These are phyloP conservation scores for human (Homo sapiens) DNA, from an alignment of 2,113 vertebrate species.

Conservation along the genomic window GRCh38 chr5:164936001-164936500, in stretches of 20 bases:
- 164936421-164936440: background rate
- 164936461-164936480: background rate
- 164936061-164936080: background rate
- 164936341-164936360: background rate
- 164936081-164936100: background rate
- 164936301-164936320: background rate
- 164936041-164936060: background rate
- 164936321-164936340: background rate
- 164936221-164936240: background rate
- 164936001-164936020: background rate
- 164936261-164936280: background rate
- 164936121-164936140: background rate
- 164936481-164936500: background rate
- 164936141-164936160: background rate
- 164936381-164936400: background rate
- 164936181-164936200: background rate
- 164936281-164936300: background rate
- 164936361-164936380: background rate
- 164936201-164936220: background rate
- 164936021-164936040: background rate
- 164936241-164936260: background rate
- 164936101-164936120: background rate
- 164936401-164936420: background rate
- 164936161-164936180: background rate
- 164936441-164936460: background rate